These are phyloP conservation scores for Drosophila bunnanda DNA, from an alignment of 2,888 invertebrate genomes.

Conservation along the genomic window DNA sequence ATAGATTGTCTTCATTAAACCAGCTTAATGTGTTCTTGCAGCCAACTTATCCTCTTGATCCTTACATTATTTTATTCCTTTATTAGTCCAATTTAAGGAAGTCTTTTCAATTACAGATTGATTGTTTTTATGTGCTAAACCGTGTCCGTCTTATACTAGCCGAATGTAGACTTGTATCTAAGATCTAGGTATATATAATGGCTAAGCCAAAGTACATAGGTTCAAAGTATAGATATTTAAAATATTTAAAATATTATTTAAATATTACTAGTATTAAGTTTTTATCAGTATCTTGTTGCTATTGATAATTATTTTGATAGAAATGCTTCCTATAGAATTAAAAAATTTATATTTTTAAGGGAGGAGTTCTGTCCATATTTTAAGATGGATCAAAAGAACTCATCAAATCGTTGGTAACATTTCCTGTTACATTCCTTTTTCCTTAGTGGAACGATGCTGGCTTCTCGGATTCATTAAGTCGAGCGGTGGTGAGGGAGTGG, in stretches of 20 bases:
- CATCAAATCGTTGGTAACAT: neutral
- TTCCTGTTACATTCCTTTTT: neutral
- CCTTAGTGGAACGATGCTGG: constrained; percentile 30
- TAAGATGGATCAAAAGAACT: neutral
- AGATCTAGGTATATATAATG: neutral
- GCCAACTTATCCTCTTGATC: neutral
- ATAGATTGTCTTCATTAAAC: neutral
- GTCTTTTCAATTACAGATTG: no score
- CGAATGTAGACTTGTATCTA: neutral
- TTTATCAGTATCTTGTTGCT: neutral
- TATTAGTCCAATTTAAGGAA: neutral
- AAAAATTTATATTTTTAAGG: neutral
- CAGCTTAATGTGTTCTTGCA: neutral
- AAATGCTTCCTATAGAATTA: neutral
- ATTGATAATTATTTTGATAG: neutral
- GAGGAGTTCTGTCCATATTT: fast-evolving
- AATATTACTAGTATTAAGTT: neutral
- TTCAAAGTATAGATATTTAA: neutral
- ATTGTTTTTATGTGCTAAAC: neutral
- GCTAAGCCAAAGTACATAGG: neutral
- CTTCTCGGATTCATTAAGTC: constrained; percentile 73
- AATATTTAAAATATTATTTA: neutral
- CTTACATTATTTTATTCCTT: neutral
- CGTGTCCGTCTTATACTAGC: neutral
- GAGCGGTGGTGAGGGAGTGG: constrained; percentile 46